Percentiles rank a stretch among this genome's conserved stretches.
phyloP scores from a whole-genome alignment of 2,113 vertebrate species.

The Phyllostomus hastatus region DNA sequence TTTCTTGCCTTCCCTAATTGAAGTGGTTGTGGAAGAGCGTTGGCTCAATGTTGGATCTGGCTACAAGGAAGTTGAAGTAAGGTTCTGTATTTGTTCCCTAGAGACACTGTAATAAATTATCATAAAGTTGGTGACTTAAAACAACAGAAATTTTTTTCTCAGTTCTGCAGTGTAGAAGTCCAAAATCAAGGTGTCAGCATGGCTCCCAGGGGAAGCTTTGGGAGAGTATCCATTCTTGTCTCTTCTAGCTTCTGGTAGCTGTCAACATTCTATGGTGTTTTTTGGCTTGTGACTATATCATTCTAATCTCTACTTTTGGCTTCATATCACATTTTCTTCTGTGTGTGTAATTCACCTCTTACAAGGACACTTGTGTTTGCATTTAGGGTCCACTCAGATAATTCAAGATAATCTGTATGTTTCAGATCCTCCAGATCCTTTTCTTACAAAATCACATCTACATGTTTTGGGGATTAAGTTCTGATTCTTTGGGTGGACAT shows the following conservation, averaged over 20 bases:
- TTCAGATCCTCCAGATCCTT: neutral
- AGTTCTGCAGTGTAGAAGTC: neutral
- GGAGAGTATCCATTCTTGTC: neutral
- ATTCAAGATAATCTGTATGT: neutral
- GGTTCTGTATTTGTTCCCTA: neutral
- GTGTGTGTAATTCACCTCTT: neutral
- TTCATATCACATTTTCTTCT: neutral
- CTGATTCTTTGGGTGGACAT: neutral
- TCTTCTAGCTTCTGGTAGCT: neutral
- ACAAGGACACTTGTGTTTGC: neutral
- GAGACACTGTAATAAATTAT: neutral
- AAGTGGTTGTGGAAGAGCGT: neutral
- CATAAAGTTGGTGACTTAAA: neutral
- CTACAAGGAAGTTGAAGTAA: neutral
- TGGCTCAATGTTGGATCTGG: neutral
- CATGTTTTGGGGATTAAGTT: neutral
- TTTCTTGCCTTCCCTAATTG: neutral
- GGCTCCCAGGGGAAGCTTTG: neutral
- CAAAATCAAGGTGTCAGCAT: neutral
- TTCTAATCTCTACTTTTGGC: neutral
- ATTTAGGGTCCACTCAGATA: neutral
- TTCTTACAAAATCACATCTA: neutral
- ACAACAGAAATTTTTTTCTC: neutral
- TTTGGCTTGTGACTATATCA: neutral
- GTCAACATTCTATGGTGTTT: neutral